Conservation (phyloP, 2,888 invertebrate genomes). For the Caradrina clavipalpis region DNA sequence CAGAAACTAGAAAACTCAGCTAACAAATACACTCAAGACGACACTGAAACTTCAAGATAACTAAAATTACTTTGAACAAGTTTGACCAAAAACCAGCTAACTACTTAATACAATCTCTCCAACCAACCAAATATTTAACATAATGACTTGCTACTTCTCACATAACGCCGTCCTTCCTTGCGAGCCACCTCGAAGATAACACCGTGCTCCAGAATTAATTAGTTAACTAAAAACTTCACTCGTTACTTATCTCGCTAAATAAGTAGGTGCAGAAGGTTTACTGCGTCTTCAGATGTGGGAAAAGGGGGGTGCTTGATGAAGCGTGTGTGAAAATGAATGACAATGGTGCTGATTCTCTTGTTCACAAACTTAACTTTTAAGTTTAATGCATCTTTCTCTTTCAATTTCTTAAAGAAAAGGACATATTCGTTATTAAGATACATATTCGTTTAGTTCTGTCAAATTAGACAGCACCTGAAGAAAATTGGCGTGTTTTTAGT, state of each 20-base stretch:
- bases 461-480: too few relatives aligned
- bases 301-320: too few relatives aligned
- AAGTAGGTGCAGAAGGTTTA: slow-evolving; percentile 4
- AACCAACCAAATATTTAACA: slow-evolving; percentile 46
- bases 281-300: background rate
- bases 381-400: too few relatives aligned
- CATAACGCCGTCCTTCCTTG: slow-evolving; percentile 61
- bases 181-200: slow-evolving; percentile 71
- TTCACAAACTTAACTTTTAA: too few relatives aligned
- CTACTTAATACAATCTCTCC: slow-evolving; percentile 30
- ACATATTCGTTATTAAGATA: too few relatives aligned
- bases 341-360: too few relatives aligned
- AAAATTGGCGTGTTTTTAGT: too few relatives aligned
- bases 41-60: slow-evolving; percentile 11
- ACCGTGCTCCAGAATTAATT: slow-evolving; percentile 82
- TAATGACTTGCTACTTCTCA: slow-evolving; percentile 45
- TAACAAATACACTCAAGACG: background rate
- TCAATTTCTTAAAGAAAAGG: too few relatives aligned
- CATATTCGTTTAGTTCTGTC: too few relatives aligned
- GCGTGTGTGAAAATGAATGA: too few relatives aligned
- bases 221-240: slow-evolving; percentile 82
- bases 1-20: background rate
- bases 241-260: slow-evolving; percentile 59
- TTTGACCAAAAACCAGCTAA: slow-evolving; percentile 20
- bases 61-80: background rate